These are phyloP conservation scores for Dioctria linearis DNA, from an alignment of 2,888 invertebrate genomes.

Conservation along the genomic window DNA sequence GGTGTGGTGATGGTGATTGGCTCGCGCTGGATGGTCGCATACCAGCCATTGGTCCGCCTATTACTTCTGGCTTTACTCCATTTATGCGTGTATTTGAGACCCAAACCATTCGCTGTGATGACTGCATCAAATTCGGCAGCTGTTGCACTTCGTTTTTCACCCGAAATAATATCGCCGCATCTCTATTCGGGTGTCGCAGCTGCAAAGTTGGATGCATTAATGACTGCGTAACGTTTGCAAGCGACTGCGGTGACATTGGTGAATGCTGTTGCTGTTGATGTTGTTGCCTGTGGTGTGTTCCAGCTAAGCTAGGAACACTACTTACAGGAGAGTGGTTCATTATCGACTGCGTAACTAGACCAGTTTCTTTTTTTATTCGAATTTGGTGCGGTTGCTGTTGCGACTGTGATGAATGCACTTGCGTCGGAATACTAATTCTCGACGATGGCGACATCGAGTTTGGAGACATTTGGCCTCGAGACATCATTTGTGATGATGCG, in stretches of 20 bases:
- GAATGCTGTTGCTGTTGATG: slow-evolving; percentile 64
- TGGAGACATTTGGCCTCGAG: slow-evolving; percentile 65
- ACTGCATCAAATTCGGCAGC: slow-evolving; percentile 61
- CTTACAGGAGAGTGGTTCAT: slow-evolving; percentile 62
- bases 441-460: slow-evolving; percentile 65
- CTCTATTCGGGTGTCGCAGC: slow-evolving; percentile 72
- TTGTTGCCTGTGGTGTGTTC: slow-evolving; percentile 63
- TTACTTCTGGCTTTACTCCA: slow-evolving; percentile 87
- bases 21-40: slow-evolving; percentile 63
- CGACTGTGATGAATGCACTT: slow-evolving; percentile 60
- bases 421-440: slow-evolving; percentile 62
- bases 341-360: slow-evolving; percentile 52
- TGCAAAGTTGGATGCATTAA: slow-evolving; percentile 72
- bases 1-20: slow-evolving; percentile 69
- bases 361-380: slow-evolving; percentile 67
- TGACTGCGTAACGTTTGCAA: slow-evolving; percentile 66
- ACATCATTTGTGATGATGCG: slow-evolving; percentile 64
- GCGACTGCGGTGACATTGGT: slow-evolving; percentile 64
- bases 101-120: slow-evolving; percentile 72
- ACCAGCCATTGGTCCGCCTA: slow-evolving; percentile 74
- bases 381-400: slow-evolving; percentile 65
- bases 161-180: slow-evolving; percentile 70
- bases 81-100: slow-evolving; percentile 79
- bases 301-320: slow-evolving; percentile 61
- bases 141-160: slow-evolving; percentile 70